Evolutionary conservation across 1,140 invertebrate genomes (phyloP), one percentile per base, ranked within the genome.

Genomic region (Pseudomyrmex concolor): DNA sequence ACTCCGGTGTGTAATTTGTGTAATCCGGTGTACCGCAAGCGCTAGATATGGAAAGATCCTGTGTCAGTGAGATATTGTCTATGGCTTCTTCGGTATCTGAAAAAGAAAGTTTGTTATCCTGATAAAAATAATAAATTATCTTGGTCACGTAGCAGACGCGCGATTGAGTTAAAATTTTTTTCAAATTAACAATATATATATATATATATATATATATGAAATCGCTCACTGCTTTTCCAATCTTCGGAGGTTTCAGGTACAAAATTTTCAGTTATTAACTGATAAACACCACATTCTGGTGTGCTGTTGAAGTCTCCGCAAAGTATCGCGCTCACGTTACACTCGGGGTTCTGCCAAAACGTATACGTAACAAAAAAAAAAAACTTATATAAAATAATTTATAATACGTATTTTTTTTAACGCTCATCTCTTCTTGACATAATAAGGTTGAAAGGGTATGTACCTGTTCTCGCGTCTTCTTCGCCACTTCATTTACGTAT

Each of bases 221-320:
- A 45, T 48, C 67, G 95, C 96, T 95, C 95, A 98, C 97, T 96
- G 82, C 96, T 97, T 84, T 91, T 95, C 96, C 97, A 98, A 91
- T 98, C 97, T 5, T 94, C 92, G 72, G 95, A 95, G 88, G 96
- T 92, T 70, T 94, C 94, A 60, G 95, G 94, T 34, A 97, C 95
- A 54, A 93, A 87, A 77, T 96, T 96, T 68, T 95, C 94, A 0
- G 96, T 97, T 90, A 97, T 96, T 59, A 98, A 93, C 90, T 96
- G 94, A 94, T 96, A 97, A 84, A 98, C 96, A 1, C 96, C 97
- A 93, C 96, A 97, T 71, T 96, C 96, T n/a, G 97, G 97, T 13
- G 95, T 95, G 93, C 97, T 98, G 89, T 98, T 98, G 84, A 98
- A 98, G 92, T 98, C 98, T 0, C 98, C 98, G 93, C 97, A 97